phyloP scores from a whole-genome alignment of 2,797 vertebrate genomes.

The Pseudochromis fuscus region DNA sequence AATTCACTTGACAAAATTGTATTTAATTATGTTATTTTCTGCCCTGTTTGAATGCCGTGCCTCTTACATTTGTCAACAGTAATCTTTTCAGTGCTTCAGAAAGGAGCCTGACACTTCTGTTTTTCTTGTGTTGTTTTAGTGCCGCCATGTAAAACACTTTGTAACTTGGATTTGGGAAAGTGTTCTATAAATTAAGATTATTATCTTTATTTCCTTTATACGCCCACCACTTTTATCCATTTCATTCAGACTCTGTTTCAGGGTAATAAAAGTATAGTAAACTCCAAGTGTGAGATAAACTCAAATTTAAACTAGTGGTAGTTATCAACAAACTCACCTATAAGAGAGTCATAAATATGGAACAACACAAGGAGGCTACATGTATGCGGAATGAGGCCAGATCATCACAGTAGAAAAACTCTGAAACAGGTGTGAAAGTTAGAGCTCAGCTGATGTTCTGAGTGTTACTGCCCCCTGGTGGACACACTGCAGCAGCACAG shows the following conservation, averaged over 20 bases:
- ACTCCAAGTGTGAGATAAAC: no score
- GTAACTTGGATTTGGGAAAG: no score
- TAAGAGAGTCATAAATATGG: background rate
- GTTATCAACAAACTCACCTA: background rate
- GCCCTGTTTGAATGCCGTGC: background rate
- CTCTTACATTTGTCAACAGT: background rate
- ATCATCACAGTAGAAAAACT: background rate
- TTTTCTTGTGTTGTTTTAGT: no score
- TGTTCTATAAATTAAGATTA: no score
- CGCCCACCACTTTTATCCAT: background rate
- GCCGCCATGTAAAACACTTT: no score
- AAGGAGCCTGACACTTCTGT: no score
- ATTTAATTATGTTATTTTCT: background rate
- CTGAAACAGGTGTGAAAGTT: background rate
- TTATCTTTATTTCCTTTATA: no score
- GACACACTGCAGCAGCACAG: slow-evolving; percentile 34
- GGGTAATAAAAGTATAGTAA: no score
- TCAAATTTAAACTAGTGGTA: background rate
- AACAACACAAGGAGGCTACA: background rate
- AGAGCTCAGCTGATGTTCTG: slow-evolving; percentile 9
- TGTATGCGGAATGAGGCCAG: background rate
- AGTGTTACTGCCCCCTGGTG: slow-evolving; percentile 58
- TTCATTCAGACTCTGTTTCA: background rate
- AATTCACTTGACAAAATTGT: slow-evolving; percentile 13
- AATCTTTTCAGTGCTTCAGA: no score